Conservation (phyloP, 2,113 vertebrate species). For the Daubentonia madagascariensis region DNA sequence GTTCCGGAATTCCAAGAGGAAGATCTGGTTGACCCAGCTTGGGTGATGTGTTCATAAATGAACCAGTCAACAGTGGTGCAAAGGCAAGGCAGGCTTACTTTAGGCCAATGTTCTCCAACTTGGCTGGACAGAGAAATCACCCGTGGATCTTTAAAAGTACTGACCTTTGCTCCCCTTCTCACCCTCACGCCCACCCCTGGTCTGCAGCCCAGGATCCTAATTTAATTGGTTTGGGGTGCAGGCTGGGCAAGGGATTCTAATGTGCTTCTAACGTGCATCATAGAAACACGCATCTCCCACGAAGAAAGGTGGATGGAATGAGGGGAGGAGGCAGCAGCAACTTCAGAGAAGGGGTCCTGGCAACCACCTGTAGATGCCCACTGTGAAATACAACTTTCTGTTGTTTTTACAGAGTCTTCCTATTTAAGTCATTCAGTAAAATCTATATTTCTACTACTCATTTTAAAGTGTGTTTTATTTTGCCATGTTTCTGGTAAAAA, state of each 20-base stretch:
- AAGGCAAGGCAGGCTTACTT: background rate
- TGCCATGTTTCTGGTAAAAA: background rate
- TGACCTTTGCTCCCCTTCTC: background rate
- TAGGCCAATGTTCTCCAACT: background rate
- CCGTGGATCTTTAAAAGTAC: background rate
- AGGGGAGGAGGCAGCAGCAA: background rate
- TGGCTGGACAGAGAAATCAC: background rate
- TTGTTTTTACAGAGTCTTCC: too few relatives aligned
- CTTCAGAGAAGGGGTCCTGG: background rate
- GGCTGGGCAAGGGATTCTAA: background rate
- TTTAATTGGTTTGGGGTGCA: background rate
- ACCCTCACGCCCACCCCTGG: too few relatives aligned
- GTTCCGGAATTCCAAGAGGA: background rate
- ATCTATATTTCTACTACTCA: background rate
- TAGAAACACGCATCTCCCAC: background rate
- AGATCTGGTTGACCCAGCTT: background rate
- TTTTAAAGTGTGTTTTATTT: background rate
- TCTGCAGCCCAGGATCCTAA: background rate
- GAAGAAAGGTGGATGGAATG: background rate
- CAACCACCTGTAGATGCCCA: background rate
- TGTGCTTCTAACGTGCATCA: background rate
- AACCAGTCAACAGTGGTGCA: background rate
- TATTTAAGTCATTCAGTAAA: too few relatives aligned
- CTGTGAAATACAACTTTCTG: background rate
- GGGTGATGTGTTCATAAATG: background rate